These are phyloP conservation scores for Salvelinus sp. DNA, from an alignment of 2,113 vertebrate genomes.

Conservation along the genomic window DNA sequence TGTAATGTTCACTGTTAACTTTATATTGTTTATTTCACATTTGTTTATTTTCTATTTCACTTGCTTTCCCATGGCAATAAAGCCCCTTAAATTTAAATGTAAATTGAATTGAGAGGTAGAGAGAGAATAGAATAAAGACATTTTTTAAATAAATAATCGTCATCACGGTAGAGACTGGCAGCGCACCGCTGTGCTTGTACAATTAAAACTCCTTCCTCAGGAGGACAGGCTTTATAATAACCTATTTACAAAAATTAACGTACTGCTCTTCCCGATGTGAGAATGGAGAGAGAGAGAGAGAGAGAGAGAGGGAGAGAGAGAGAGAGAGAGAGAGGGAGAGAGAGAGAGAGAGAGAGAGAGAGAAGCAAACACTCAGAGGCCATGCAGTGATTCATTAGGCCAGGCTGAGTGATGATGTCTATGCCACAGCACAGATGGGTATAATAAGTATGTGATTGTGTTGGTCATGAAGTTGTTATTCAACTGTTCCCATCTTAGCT, in stretches of 20 bases:
- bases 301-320: not conserved
- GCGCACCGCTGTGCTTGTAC: not conserved
- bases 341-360: not conserved
- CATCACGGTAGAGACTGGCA: not conserved
- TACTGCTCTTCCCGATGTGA: not conserved
- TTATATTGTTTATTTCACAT: no score
- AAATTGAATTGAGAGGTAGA: not conserved
- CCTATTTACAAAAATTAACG: constrained; percentile 1
- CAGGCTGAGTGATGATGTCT: constrained; percentile 46
- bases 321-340: no score
- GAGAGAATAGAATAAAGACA: constrained; percentile 3
- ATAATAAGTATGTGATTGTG: constrained; percentile 44
- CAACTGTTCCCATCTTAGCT: not conserved
- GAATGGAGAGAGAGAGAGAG: not conserved
- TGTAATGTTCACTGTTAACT: no score
- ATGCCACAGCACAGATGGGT: constrained; percentile 39
- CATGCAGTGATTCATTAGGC: constrained; percentile 44
- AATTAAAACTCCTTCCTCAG: constrained; percentile 4
- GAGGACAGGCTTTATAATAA: constrained; percentile 3
- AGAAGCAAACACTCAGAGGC: constrained; percentile 6
- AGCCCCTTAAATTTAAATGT: no score
- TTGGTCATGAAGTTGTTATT: not conserved
- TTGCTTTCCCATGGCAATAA: no score
- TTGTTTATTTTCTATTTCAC: no score
- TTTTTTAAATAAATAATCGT: not conserved